These are phyloP conservation scores for Typhlomys cinereus DNA, from an alignment of 2,113 vertebrate genomes.

Conservation along the genomic window DNA sequence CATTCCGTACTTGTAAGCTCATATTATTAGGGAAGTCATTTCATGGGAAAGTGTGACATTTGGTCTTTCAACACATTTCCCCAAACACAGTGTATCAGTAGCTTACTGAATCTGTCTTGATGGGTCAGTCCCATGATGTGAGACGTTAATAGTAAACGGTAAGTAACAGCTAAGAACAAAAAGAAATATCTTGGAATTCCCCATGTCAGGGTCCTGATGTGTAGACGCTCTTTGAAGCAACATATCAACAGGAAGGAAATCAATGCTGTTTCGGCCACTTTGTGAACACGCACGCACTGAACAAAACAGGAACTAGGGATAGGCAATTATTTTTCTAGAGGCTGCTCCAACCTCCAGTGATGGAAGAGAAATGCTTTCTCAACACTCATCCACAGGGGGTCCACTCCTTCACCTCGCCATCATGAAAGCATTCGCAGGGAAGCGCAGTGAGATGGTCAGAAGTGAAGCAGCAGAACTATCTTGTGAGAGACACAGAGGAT, in stretches of 20 bases:
- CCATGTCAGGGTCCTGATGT: neutral
- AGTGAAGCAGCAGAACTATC: neutral
- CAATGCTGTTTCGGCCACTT: neutral
- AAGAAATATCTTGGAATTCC: neutral
- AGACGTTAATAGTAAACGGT: neutral
- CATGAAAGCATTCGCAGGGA: neutral
- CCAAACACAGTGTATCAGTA: neutral
- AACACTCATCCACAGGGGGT: neutral
- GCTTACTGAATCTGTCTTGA: neutral
- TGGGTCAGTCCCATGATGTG: neutral
- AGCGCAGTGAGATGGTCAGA: neutral
- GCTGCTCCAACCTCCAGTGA: neutral
- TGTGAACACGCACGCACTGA: neutral
- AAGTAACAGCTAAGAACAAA: neutral
- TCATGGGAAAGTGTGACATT: neutral
- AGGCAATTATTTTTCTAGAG: neutral
- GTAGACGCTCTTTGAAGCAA: neutral
- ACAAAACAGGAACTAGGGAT: conserved; percentile 22
- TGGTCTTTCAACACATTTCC: neutral
- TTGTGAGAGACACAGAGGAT: neutral
- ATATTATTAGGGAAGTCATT: neutral
- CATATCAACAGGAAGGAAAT: conserved; percentile 4
- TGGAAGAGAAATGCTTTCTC: neutral
- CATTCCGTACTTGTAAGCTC: neutral
- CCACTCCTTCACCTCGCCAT: neutral